Evolutionary conservation across 2,888 invertebrate species (phyloP), one percentile per base, ranked within the genome.

Genomic region (Archips xylosteana): DNA sequence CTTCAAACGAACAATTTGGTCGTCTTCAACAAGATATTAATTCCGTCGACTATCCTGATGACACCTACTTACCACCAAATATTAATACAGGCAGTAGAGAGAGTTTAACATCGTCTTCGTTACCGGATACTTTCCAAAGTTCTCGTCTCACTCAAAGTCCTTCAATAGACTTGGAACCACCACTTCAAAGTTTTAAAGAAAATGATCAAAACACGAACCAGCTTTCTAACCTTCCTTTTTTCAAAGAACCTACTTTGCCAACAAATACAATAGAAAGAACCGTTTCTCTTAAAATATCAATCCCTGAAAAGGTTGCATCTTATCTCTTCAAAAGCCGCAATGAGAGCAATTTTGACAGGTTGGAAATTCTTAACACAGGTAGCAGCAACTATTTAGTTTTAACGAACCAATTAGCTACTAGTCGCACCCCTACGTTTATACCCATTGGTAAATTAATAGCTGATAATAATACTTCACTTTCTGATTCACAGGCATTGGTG

Each of bases 401-500:
- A 65, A 87, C 89, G 70, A 92, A 94, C 76, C 87, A 90, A 63
- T 64, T 84, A 8, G 77, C 81, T 10, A 84, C 85, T 72, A 80
- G 80, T 61, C 72, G 78, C 39, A 81, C 79, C 61, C 82, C 85
- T 13, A 88, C 81, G 72, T 87, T 89, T 69, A 88, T 91, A 71
- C 91, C 93, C 0, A 85, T 94, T n/a, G 92, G 90, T 8, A 92
- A 88, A 82, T 77, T 92, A 64, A 84, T 86, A 45, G 84, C 84
- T 75, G 87, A 87, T 86, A 89, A 91, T 86, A 85, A 85, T 76
- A 80, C 87, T 69, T 90, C 89, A 76, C 80, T 92, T 90, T 94
- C 93, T 86, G 84, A 90, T 94, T 92, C 94, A 87, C 94, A 94
- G 91, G 92, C 91, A 75, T 81, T 94, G 85, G 92, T 92, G 83